Evolutionary conservation across 2,888 invertebrate genomes (phyloP), one percentile per base, ranked within the genome.

Genomic region (Nematopogon swammerdamellus): DNA sequence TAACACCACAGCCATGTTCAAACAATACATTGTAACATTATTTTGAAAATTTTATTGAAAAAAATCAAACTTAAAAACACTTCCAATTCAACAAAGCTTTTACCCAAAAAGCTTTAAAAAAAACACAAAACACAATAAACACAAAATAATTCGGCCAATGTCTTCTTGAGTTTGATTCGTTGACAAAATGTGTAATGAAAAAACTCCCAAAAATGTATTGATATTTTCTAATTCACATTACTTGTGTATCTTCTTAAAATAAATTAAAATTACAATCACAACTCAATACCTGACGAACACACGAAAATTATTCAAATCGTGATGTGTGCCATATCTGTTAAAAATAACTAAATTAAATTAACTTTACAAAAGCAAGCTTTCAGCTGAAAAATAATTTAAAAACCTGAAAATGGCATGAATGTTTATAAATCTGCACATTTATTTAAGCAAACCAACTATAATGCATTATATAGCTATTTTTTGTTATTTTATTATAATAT

Each of bases 161-260:
- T 36, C 11, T n/a, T n/a, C n/a, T 36, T 6, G 36, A 25, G 25
- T 25, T 25, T 8, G 5, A 25, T 14, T 36, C 25, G 25, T 14
- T 36, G 11, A 36, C 36, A 36, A 25, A n/a, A n/a, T n/a, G 36
- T 36, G 8, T 3, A 36, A 36, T 36, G 36, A 14, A 36, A 6
- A 36, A 14, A 36, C 36, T 14, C 8, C 36, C 8, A 8, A 8
- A 36, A 8, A 6, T 36, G 36, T 36, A 6, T 25, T 25, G 5
- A 19, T n/a, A n/a, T n/a, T n/a, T n/a, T n/a, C n/a, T n/a, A 47
- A 47, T 30, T 30, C 19, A 18, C 48, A 18, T 30, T 36, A 36
- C 48, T 48, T 48, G 48, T 48, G 48, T 48, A 48, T 48, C 48
- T 48, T 48, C 17, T 14, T 36, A 36, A 36, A 36, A 36, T 36